A percentile compares a stretch with the other conserved stretches of the same genome.
These are phyloP conservation scores for Plecturocebus donacophilus DNA, from an alignment of 2,113 vertebrate genomes.

Conservation along the genomic window DNA sequence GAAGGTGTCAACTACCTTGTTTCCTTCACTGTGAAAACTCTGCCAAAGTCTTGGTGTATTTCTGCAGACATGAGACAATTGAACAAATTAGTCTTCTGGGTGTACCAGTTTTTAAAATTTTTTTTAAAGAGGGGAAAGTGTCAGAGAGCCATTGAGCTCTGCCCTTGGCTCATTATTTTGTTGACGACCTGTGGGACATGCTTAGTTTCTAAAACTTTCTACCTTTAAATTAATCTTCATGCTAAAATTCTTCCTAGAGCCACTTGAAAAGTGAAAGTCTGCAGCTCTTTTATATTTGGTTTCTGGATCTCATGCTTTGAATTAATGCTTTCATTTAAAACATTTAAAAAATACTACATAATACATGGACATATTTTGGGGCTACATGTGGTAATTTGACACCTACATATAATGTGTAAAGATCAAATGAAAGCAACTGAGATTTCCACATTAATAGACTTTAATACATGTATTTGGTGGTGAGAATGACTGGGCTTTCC, in stretches of 20 bases:
- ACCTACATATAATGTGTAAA: not conserved
- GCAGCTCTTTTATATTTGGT: not conserved
- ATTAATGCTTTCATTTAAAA: not conserved
- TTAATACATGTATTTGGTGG: not conserved
- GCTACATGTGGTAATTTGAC: not conserved
- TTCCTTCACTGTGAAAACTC: constrained; percentile 22
- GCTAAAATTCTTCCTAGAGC: constrained; percentile 9
- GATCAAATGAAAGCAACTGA: not conserved
- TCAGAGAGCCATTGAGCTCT: not conserved
- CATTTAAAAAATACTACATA: not conserved
- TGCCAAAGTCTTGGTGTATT: constrained; percentile 14
- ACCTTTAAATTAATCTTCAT: not conserved
- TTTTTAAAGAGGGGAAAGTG: not conserved
- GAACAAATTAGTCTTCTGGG: constrained; percentile 4
- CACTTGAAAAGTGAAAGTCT: constrained; percentile 16
- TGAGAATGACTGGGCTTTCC: not conserved
- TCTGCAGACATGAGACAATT: not conserved
- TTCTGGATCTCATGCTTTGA: not conserved
- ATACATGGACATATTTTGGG: not conserved
- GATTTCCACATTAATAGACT: not conserved
- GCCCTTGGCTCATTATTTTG: not conserved
- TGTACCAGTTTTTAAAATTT: not conserved
- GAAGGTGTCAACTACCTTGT: not conserved
- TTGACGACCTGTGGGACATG: not conserved
- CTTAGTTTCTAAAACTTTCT: constrained; percentile 1